Evolutionary conservation across 1,140 invertebrate genomes (phyloP), one percentile per base, ranked within the genome.

Genomic region (Microplitis mediator): DNA sequence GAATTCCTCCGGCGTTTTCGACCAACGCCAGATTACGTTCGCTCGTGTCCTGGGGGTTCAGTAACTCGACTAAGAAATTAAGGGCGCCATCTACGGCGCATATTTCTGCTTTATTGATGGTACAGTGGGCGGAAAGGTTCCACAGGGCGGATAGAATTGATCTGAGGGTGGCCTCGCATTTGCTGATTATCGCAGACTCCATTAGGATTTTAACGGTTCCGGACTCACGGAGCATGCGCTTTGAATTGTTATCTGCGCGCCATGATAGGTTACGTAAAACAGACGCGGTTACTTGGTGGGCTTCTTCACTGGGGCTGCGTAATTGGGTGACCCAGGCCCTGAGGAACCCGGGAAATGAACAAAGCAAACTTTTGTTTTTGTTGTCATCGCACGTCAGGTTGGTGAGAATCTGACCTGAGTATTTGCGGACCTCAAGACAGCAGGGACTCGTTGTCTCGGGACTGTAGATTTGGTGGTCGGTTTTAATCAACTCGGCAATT

Each of bases 301-400:
- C 90, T 84, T 98, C 97, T 84, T 98, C 97, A 78, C 94, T 96
- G 0, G 93, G 91, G 31, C 93, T 95, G 79, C 92, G 90, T 63
- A 99, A 85, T 86, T 98, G 96, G 51, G 93, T 91, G 8, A 98
- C 95, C 69, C 99, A 89, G 13, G 94, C 93, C 78, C 92, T 90
- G 93, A 99, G 95, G 78, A 98, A 97, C 39, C 93, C 91, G 78
- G 91, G 91, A 81, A 97, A 96, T 0, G 96, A 96, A 81, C 97
- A 98, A 2, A 99, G 86, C 13, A 98, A 85, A 2, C 96, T 95
- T 84, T 99, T 99, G 83, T 98, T 98, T 74, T 95, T 95, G 39
- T 95, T 94, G 86, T 98, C 96, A 11, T 97, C 96, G 82, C 98
- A 98, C 0, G 97, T 98, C 0, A 99, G 87, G 85, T 99, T 98